Conservation (phyloP, 2,113 vertebrate species). For the Lagenorhynchus albirostris region DNA sequence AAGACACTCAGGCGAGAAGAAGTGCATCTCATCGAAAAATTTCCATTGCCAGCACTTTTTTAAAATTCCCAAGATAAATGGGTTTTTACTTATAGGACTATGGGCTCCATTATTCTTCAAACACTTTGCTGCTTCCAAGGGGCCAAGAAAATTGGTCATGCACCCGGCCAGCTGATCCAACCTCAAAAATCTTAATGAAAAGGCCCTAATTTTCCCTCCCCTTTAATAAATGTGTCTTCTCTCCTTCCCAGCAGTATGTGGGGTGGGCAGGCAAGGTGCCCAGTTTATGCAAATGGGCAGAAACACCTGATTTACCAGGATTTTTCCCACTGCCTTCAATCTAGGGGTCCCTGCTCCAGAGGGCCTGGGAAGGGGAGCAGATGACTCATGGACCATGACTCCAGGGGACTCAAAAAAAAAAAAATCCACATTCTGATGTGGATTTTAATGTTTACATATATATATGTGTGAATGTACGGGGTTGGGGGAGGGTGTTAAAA, state of each 20-base stretch:
- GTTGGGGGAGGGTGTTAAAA: neutral
- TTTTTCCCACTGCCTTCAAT: neutral
- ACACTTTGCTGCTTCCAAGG: constrained; percentile 75
- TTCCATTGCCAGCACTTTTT: constrained; percentile 75
- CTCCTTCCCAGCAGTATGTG: constrained; percentile 3
- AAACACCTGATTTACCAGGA: constrained; percentile 47
- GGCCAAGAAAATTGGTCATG: constrained; percentile 71
- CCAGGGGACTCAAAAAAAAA: neutral
- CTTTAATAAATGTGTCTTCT: neutral
- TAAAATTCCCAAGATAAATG: constrained; percentile 75
- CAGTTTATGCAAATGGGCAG: constrained; percentile 26
- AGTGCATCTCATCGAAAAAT: constrained; percentile 72
- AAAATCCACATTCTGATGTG: neutral
- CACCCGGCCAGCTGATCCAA: constrained; percentile 77
- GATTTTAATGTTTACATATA: neutral
- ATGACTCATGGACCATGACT: neutral
- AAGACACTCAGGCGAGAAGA: constrained; percentile 73
- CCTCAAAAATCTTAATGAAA: constrained; percentile 66
- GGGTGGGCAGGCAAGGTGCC: neutral
- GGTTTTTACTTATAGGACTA: constrained; percentile 77
- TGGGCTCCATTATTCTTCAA: constrained; percentile 78
- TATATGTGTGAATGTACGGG: neutral
- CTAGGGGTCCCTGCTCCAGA: neutral
- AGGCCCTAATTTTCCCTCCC: neutral
- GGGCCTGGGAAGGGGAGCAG: neutral